Evolutionary conservation across 2,888 invertebrate genomes (phyloP), one percentile per base, ranked within the genome.

Genomic region (Heliconius charithonia): DNA sequence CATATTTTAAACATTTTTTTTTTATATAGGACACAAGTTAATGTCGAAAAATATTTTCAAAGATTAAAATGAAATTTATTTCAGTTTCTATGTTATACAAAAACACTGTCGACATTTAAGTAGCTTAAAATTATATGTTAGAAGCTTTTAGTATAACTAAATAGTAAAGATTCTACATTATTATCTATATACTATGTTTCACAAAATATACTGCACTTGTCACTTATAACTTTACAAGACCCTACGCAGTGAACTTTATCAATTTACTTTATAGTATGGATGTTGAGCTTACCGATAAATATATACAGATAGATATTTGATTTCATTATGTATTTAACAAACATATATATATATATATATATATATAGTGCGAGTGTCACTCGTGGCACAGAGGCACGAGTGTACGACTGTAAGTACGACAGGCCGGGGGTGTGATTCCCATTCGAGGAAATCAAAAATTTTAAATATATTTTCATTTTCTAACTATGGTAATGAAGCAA

Each of bases 121-220:
- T 41, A 37, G 4, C 9, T 41, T 66, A 4, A 66, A 32, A 32
- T 10, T 66, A 22, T 29, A 65, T 37, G 37, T 10, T 10, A 37
- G 10, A 9, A 22, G 37, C 22, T n/a, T 66, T 66, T 37, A 66
- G 37, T 66, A 66, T 41, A 67, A 37, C 9, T 13, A 37, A n/a
- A n/a, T 41, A 41, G 25, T 69, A 69, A 69, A 41, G 16, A 41
- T 25, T 69, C 9, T 25, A 69, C 41, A 19, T 69, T 25, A 69
- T n/a, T 66, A 37, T 37, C 25, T 25, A 16, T 63, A 22, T 59
- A 59, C 16, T 41, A 45, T 69, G 41, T 69, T 69, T 45, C 3
- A 45, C 41, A 69, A 25, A 69, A 69, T 69, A 69, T 27, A 45
- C 13, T 69, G 69, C 25, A 25, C 16, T n/a, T 69, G 67, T 69